Evolutionary conservation across 2,888 invertebrate genomes (phyloP), one percentile per base, ranked within the genome.

Genomic region (Leptarthrus brevirostris): DNA sequence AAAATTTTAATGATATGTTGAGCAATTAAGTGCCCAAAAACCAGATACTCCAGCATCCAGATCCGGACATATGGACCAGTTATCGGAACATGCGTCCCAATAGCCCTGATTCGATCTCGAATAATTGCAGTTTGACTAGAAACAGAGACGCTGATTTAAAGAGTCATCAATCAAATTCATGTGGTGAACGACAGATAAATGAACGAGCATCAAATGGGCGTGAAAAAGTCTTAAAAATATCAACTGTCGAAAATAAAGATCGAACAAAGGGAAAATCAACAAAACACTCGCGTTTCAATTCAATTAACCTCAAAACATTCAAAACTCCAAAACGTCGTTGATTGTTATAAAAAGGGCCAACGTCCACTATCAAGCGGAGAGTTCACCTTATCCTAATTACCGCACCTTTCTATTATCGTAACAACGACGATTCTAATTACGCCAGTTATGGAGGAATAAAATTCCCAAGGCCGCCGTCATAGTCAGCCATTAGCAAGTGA

Each of bases 151-250:
- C 10, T 16, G 14, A 30, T 8, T 12, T 26, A 10, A 14, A 30
- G 30, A 30, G 30, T 30, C 56, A 56, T 56, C 30, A 24, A 56
- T 56, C 56, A 56, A 56, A 24, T 16, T 56, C 54, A 20, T 54
- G 30, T 16, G 56, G 14, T 30, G 56, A 56, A 56, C 30, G 30
- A 30, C 14, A 30, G 34, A 56, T 16, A 56, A 56, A 26, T 56
- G 16, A 56, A 16, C 56, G 26, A 16, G 1, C 24, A 56, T 24
- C 8, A 56, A 56, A 56, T 56, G 56, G 56, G 56, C 56, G 56
- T 56, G 56, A 56, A 56, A 54, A n/a, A 56, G 56, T 24, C 56
- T 24, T 56, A 56, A 56, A 56, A 56, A 34, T 56, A 56, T 56
- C 24, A 56, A 26, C 30, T 56, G 30, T 54, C 14, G n/a, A 14